Conservation (phyloP, 2,888 invertebrate species). For the Lamellibrachia columna region DNA sequence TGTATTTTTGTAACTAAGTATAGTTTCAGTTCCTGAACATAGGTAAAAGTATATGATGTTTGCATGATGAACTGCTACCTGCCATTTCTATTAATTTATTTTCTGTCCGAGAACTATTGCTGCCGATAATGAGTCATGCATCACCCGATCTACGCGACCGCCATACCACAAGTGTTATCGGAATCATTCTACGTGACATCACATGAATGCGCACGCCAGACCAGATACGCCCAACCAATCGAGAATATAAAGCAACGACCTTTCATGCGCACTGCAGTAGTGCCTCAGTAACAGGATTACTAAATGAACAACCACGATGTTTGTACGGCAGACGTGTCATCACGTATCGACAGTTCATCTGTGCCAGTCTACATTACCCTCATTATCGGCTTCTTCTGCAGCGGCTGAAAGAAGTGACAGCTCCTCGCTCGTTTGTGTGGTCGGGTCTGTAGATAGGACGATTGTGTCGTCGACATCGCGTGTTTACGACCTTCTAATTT, state of each 20-base stretch:
- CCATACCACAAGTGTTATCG: background rate
- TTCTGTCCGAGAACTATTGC: background rate
- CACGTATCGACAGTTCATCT: background rate
- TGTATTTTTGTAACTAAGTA: background rate
- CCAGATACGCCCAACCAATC: background rate
- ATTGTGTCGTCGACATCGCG: background rate
- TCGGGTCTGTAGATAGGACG: background rate
- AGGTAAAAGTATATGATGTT: background rate
- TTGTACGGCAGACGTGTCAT: background rate
- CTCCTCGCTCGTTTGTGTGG: background rate
- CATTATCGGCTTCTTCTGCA: background rate
- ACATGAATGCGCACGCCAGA: background rate
- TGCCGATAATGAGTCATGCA: background rate
- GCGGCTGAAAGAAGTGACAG: background rate
- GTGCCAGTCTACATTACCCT: background rate
- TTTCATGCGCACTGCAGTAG: background rate
- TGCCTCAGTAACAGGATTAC: background rate
- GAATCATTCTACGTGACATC: background rate
- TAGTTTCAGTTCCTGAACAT: background rate
- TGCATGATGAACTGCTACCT: background rate
- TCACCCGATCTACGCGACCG: background rate
- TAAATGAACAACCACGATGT: background rate
- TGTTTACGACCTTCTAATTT: constrained; percentile 10
- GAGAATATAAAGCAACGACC: background rate
- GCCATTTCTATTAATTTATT: background rate